Percentiles rank a stretch among this genome's conserved stretches.
Evolutionary conservation across 2,888 invertebrate genomes (phyloP).

Genomic region (Nycteola revayana): DNA sequence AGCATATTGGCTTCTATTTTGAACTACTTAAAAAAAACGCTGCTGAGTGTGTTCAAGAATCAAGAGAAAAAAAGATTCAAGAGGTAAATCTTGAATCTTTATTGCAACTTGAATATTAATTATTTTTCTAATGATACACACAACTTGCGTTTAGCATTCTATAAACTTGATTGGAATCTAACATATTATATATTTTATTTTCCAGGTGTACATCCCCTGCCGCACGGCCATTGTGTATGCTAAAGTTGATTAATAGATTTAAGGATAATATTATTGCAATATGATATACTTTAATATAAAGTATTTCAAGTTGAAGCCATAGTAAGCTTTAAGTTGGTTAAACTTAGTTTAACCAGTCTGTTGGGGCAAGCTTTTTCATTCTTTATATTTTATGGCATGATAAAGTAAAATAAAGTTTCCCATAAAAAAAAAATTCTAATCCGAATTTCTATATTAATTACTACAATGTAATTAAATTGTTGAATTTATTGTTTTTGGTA

Average conservation of each 20-base stretch:
- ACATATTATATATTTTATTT: constrained; percentile 53
- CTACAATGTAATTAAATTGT: constrained; percentile 5
- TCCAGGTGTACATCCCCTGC: constrained; percentile 88
- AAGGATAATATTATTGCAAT: constrained; percentile 3
- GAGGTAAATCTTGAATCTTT: too few relatives aligned
- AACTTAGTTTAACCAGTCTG: constrained; percentile 8
- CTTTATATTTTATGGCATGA: too few relatives aligned
- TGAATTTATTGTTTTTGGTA: constrained; percentile 10
- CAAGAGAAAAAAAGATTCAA: too few relatives aligned
- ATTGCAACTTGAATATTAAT: too few relatives aligned
- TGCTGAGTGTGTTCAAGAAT: too few relatives aligned
- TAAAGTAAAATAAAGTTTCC: neutral
- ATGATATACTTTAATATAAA: constrained; percentile 19
- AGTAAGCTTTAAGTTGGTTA: constrained; percentile 11
- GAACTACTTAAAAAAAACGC: too few relatives aligned
- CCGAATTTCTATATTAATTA: neutral
- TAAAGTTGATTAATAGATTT: constrained; percentile 30
- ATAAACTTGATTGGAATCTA: too few relatives aligned
- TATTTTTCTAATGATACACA: too few relatives aligned
- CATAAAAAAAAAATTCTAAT: neutral
- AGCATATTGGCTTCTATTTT: too few relatives aligned
- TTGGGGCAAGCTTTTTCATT: too few relatives aligned
- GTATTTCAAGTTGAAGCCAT: constrained; percentile 13
- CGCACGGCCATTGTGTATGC: constrained; percentile 87
- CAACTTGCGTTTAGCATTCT: too few relatives aligned